These are phyloP conservation scores for Daphoenositta chrysoptera DNA, from an alignment of 2,113 vertebrate genomes.

Conservation along the genomic window DNA sequence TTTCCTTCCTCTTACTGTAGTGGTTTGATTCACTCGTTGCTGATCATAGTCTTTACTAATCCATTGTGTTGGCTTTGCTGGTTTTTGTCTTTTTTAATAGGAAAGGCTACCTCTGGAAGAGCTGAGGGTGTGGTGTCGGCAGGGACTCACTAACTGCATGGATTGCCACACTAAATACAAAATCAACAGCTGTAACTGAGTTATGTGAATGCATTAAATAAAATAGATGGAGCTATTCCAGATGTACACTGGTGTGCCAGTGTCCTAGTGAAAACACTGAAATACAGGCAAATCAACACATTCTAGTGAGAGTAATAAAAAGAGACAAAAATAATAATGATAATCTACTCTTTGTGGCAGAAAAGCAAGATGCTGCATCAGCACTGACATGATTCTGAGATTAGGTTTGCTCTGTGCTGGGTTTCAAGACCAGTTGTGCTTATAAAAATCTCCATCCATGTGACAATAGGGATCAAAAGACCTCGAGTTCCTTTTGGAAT, in stretches of 20 bases:
- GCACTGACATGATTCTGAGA: background rate
- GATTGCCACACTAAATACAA: background rate
- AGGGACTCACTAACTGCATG: background rate
- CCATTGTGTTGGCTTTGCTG: background rate
- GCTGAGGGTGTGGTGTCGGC: background rate
- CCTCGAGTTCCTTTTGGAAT: background rate
- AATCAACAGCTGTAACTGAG: background rate
- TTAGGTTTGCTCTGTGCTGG: background rate
- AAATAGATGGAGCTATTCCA: background rate
- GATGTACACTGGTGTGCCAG: background rate
- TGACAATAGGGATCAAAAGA: background rate
- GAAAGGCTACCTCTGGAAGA: conserved; percentile 55
- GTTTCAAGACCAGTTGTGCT: background rate
- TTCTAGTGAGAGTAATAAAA: background rate
- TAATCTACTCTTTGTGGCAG: background rate
- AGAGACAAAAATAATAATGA: background rate
- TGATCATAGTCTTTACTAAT: background rate
- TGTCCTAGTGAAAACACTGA: background rate
- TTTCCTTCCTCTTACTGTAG: background rate
- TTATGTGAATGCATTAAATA: background rate
- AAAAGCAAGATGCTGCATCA: background rate
- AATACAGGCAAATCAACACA: background rate
- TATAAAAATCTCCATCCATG: background rate
- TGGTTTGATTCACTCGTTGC: conserved; percentile 29
- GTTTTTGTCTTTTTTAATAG: background rate